These are phyloP conservation scores for Catostylus mosaicus DNA, from an alignment of 30 jellyfish, hydroid and myxozoan species.

Conservation along the genomic window DNA sequence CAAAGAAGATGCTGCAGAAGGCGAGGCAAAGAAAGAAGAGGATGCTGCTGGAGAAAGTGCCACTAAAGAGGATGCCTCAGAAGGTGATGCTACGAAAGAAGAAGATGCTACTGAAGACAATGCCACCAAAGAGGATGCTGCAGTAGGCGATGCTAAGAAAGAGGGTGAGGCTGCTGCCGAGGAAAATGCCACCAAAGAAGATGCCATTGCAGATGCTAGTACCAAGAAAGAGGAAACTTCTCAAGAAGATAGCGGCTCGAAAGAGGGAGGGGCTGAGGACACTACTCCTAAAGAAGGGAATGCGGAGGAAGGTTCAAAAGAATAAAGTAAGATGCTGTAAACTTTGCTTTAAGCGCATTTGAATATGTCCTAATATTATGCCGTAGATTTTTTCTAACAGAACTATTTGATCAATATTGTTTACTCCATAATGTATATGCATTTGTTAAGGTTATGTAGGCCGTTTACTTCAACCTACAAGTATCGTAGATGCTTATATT, in stretches of 20 bases:
- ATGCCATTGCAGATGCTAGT: background rate
- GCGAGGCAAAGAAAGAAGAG: background rate
- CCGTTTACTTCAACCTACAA: no score
- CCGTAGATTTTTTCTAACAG: background rate
- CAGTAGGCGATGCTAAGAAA: background rate
- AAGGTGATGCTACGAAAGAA: background rate
- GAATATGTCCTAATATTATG: background rate
- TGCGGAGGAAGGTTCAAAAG: background rate
- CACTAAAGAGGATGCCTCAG: background rate
- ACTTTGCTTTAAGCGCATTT: background rate
- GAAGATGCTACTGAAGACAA: background rate
- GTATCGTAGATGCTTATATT: no score
- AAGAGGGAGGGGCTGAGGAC: background rate
- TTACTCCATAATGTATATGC: no score
- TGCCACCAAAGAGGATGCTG: background rate
- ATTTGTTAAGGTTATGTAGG: no score
- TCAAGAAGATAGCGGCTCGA: background rate
- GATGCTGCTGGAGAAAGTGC: slow-evolving; percentile 1
- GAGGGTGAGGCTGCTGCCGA: background rate
- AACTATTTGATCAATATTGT: no score
- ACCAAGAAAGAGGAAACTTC: background rate
- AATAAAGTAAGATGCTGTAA: background rate
- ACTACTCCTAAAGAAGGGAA: background rate
- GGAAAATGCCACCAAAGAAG: background rate
- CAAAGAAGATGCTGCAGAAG: background rate